phyloP scores from a whole-genome alignment of 2,797 vertebrate species.

The Falco novaeseelandiae region DNA sequence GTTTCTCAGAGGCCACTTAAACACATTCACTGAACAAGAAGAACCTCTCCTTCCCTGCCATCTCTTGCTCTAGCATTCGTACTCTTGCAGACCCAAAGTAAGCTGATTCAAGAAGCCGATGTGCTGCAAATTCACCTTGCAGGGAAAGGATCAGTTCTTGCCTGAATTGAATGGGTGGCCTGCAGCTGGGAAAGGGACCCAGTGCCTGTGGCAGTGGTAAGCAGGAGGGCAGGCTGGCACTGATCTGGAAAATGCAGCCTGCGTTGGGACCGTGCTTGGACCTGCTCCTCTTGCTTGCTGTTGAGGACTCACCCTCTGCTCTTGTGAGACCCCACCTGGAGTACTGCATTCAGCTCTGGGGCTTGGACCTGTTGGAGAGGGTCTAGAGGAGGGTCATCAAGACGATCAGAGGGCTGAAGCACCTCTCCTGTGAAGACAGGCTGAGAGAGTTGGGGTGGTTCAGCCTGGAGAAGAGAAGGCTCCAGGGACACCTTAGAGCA shows the following conservation, averaged over 20 bases:
- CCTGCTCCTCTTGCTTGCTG: neutral
- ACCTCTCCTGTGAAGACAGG: too few relatives aligned
- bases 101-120: neutral
- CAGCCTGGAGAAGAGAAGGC: too few relatives aligned
- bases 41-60: neutral
- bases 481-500: too few relatives aligned
- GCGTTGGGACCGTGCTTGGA: neutral
- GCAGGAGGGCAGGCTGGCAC: neutral
- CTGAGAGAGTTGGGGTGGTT: too few relatives aligned
- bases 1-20: neutral
- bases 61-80: neutral
- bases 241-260: accelerated
- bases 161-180: neutral
- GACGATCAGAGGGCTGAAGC: too few relatives aligned
- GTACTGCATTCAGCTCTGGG: too few relatives aligned
- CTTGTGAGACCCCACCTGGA: too few relatives aligned
- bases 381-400: too few relatives aligned
- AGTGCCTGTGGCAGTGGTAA: accelerated
- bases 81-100: neutral
- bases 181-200: neutral
- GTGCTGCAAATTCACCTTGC: neutral
- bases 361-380: too few relatives aligned
- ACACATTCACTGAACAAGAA: neutral
- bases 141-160: neutral
- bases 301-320: neutral